Conservation (phyloP, 2,888 invertebrate species). For the Abrostola triplasia region DNA sequence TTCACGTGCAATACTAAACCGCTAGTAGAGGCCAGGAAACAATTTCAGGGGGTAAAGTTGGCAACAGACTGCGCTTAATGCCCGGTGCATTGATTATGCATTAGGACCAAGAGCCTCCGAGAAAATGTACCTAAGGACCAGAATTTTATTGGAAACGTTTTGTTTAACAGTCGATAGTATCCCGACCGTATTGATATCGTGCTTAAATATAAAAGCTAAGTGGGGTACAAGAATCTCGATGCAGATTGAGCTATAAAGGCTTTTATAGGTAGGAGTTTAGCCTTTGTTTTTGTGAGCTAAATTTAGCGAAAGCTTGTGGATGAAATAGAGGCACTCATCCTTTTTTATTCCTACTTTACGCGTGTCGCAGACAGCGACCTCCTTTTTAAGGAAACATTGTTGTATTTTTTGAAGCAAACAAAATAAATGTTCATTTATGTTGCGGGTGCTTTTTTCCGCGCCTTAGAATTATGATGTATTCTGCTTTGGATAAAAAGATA, state of each 20-base stretch:
- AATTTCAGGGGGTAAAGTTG: constrained; percentile 46
- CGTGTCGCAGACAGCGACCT: background rate
- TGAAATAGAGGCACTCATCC: constrained; percentile 15
- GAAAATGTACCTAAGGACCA: constrained; percentile 22
- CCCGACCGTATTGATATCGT: constrained; percentile 14
- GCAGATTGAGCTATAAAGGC: constrained; percentile 46
- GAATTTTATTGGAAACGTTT: constrained; percentile 41
- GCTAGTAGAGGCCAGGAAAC: constrained; percentile 35
- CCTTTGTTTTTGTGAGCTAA: constrained; percentile 27
- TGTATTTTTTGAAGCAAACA: background rate
- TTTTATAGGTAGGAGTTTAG: constrained; percentile 39
- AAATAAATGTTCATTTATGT: background rate
- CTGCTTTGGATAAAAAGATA: background rate
- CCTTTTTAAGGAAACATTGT: background rate
- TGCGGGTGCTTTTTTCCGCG: background rate
- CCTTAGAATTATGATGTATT: constrained; percentile 1
- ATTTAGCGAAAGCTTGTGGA: constrained; percentile 30
- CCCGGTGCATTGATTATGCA: constrained; percentile 60
- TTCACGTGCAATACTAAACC: constrained; percentile 4
- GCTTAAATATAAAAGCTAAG: constrained; percentile 26
- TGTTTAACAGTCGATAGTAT: constrained; percentile 8
- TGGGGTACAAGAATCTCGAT: constrained; percentile 11
- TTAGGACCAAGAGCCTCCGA: constrained; percentile 35
- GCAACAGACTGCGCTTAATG: constrained; percentile 49
- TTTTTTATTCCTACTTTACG: constrained; percentile 10